Percentiles rank a stretch among this genome's conserved stretches.
Conservation (phyloP, 2,113 vertebrate genomes). For the Pholis gunnellus region DNA sequence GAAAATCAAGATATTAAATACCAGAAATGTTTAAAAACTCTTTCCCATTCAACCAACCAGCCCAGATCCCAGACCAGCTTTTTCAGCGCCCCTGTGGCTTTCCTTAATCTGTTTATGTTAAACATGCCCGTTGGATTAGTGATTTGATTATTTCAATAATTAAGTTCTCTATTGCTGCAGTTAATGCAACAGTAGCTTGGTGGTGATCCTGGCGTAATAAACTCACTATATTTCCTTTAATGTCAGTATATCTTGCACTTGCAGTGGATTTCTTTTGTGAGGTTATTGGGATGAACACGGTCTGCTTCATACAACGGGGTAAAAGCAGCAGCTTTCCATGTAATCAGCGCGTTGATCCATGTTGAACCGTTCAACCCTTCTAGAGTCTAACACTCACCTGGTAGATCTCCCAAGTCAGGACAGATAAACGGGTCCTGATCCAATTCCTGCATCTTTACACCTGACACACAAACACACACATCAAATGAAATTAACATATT, state of each 20-base stretch:
- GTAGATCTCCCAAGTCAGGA: constrained; percentile 41
- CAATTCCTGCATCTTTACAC: constrained; percentile 58
- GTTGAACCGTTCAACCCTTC: neutral
- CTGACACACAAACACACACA: constrained; percentile 38
- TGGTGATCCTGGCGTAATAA: neutral
- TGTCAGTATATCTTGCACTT: neutral
- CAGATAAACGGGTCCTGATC: constrained; percentile 1
- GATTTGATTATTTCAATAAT: too few species aligned
- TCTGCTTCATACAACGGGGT: neutral
- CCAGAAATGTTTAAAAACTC: neutral
- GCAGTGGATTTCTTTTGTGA: neutral
- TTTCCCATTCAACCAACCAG: neutral
- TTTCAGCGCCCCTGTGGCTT: neutral
- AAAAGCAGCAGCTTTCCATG: neutral
- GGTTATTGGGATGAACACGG: neutral
- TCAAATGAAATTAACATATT: neutral
- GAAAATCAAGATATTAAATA: neutral
- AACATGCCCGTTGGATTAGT: neutral
- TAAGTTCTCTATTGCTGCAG: too few species aligned
- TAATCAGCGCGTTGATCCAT: neutral
- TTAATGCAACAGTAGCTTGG: too few species aligned
- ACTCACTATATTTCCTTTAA: neutral
- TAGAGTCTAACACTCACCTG: constrained; percentile 45
- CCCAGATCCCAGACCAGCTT: neutral
- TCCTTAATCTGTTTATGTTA: neutral